phyloP scores from a whole-genome alignment of 2,113 vertebrate genomes.

The Pelobates fuscus region DNA sequence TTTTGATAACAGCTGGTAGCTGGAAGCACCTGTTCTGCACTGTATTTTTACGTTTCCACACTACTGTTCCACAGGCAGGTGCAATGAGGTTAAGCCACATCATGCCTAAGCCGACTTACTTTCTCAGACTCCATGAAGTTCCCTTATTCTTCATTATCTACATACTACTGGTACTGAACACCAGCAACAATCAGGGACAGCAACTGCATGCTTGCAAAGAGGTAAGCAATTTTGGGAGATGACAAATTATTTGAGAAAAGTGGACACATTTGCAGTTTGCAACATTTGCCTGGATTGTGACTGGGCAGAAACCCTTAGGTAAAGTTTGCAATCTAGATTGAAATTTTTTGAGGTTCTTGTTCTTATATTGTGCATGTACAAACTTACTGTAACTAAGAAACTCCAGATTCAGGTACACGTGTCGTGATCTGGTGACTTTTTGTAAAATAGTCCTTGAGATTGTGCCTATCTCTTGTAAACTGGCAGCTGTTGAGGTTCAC shows the following conservation, averaged over 20 bases:
- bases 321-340: too few species aligned
- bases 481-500: constrained; percentile 24
- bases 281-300: background rate
- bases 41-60: background rate
- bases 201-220: constrained; percentile 29
- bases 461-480: background rate
- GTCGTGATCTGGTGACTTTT: too few species aligned
- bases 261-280: too few species aligned
- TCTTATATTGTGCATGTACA: too few species aligned
- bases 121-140: background rate
- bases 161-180: background rate
- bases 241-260: too few species aligned
- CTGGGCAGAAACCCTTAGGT: too few species aligned
- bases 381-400: too few species aligned
- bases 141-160: background rate
- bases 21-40: constrained; percentile 5
- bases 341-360: too few species aligned
- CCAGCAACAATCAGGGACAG: background rate
- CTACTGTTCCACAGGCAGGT: background rate
- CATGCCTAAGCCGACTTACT: background rate
- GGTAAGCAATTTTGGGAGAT: constrained; percentile 17
- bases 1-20: constrained; percentile 19
- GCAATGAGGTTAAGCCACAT: too few species aligned
- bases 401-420: too few species aligned
- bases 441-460: background rate